Evolutionary conservation across 2,113 vertebrate species (phyloP).

Genomic region (Ranitomeya imitator): DNA sequence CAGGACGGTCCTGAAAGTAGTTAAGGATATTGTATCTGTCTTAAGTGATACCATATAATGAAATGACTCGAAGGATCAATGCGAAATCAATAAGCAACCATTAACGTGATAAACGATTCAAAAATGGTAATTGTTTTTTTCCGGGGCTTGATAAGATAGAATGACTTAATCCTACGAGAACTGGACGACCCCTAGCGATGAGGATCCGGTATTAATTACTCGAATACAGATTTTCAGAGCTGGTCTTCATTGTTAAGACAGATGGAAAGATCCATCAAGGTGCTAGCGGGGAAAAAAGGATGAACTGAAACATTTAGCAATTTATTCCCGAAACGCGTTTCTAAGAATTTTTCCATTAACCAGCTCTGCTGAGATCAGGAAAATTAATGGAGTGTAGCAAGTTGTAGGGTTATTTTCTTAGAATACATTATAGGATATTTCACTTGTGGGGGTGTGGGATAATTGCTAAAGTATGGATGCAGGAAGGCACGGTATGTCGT

Average conservation of each 20-base stretch:
- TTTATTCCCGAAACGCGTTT: neutral
- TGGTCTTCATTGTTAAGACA: neutral
- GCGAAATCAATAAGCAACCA: conserved; percentile 37
- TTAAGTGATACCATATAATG: conserved; percentile 43
- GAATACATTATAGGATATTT: neutral
- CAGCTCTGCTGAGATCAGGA: neutral
- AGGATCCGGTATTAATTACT: neutral
- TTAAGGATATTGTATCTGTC: conserved; percentile 40
- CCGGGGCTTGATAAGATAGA: neutral
- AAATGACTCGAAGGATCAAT: conserved; percentile 36
- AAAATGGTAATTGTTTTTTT: conserved; percentile 1
- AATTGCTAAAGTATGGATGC: neutral
- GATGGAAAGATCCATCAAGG: neutral
- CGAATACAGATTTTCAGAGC: neutral
- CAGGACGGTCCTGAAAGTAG: neutral
- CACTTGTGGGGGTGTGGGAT: neutral
- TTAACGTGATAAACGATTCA: conserved; percentile 5
- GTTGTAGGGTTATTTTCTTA: neutral
- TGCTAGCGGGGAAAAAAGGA: neutral
- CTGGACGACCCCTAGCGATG: neutral
- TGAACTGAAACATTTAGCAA: neutral
- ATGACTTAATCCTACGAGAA: neutral
- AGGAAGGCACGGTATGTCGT: neutral
- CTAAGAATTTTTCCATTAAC: conserved; percentile 13
- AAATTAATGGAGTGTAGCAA: neutral